These are phyloP conservation scores for Chionoecetes opilio DNA, from an alignment of 1,140 invertebrate genomes.

Conservation along the genomic window DNA sequence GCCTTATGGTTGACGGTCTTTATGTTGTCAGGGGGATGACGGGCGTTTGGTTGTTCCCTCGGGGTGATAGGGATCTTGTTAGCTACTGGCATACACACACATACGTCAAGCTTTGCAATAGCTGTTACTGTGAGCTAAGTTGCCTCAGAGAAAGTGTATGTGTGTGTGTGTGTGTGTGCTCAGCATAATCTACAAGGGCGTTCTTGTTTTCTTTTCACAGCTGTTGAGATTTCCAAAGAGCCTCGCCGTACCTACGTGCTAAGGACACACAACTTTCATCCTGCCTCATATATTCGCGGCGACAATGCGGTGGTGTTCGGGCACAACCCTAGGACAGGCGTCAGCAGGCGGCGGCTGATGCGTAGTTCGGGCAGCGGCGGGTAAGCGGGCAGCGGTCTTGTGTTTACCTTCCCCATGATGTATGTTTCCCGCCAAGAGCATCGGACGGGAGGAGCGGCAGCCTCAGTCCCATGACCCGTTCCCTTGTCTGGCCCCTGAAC, in stretches of 20 bases:
- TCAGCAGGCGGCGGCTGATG: not conserved
- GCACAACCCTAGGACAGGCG: not conserved
- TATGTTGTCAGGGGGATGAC: not conserved
- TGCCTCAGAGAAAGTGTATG: slow-evolving; percentile 6
- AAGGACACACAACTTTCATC: not conserved
- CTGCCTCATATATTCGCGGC: not conserved
- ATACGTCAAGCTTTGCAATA: not conserved
- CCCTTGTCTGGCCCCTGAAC: not conserved
- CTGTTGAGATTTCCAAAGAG: not conserved
- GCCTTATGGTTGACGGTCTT: no score
- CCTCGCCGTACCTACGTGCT: not conserved
- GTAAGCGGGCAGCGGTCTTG: not conserved
- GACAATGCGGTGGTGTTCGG: not conserved
- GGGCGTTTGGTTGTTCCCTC: not conserved
- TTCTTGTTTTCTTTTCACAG: not conserved
- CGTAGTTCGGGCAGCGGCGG: not conserved
- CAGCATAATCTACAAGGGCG: not conserved
- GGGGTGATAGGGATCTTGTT: not conserved
- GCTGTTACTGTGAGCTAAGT: not conserved
- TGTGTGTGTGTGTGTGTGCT: slow-evolving; percentile 16
- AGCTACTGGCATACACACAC: not conserved
- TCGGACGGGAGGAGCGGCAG: no score
- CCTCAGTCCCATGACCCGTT: not conserved
- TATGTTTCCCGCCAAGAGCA: not conserved
- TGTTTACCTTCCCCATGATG: not conserved